A percentile compares a stretch with the other conserved stretches of the same genome.
These are phyloP conservation scores for Sapajus apella DNA, from an alignment of 2,113 vertebrate genomes.

Conservation along the genomic window DNA sequence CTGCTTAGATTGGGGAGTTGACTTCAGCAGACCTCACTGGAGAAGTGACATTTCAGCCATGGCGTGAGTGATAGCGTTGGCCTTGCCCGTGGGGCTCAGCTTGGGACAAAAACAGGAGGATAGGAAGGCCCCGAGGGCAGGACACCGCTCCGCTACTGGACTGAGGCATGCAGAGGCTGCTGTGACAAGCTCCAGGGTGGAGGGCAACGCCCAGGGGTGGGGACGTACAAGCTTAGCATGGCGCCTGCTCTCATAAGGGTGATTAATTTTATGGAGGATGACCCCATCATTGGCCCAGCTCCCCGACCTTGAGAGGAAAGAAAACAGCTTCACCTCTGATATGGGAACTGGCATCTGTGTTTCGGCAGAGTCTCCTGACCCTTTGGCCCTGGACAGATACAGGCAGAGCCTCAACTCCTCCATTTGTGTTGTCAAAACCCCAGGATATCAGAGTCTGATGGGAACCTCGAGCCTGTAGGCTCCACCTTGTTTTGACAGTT, in stretches of 20 bases:
- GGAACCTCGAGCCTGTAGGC: background rate
- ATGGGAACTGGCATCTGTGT: background rate
- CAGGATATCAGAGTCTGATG: background rate
- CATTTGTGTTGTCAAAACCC: background rate
- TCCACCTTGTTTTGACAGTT: background rate
- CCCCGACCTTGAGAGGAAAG: background rate
- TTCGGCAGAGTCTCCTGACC: background rate
- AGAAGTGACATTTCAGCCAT: no score
- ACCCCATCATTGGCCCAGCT: background rate
- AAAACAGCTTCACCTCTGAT: background rate
- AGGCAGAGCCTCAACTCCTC: background rate
- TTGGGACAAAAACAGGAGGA: no score
- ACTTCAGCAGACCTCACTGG: background rate
- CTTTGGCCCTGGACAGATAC: no score
- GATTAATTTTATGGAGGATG: background rate
- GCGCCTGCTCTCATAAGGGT: background rate
- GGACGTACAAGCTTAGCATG: accelerated
- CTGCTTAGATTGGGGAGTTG: background rate
- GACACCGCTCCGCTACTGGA: background rate
- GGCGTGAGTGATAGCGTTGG: background rate
- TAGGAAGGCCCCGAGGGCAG: background rate
- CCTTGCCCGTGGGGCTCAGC: background rate
- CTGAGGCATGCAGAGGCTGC: background rate
- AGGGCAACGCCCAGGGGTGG: accelerated
- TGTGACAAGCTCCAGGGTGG: background rate